phyloP scores from a whole-genome alignment of 2,888 invertebrate genomes.

The Epinotia brunnichana region DNA sequence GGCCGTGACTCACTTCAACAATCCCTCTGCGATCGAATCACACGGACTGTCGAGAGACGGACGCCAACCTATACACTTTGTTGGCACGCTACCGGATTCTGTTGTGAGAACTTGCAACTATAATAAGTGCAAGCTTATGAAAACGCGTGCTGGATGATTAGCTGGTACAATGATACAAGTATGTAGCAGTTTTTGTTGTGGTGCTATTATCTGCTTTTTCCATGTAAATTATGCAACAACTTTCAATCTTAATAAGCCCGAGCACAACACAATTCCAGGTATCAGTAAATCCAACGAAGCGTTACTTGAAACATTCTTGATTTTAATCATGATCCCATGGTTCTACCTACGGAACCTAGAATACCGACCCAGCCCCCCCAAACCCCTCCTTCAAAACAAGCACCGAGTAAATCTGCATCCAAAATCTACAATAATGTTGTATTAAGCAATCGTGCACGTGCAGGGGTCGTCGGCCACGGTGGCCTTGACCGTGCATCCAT shows the following conservation, averaged over 20 bases:
- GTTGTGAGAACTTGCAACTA: slow-evolving; percentile 4
- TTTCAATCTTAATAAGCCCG: slow-evolving; percentile 8
- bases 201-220: slow-evolving; percentile 5
- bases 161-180: neutral
- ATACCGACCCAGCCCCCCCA: too few relatives aligned
- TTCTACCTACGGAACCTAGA: too few relatives aligned
- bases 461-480: slow-evolving; percentile 69
- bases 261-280: neutral
- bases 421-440: slow-evolving; percentile 29
- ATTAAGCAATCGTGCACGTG: slow-evolving; percentile 75
- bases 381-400: slow-evolving; percentile 6
- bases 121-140: slow-evolving; percentile 17
- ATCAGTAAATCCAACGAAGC: neutral
- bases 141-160: neutral
- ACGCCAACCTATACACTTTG: slow-evolving; percentile 33
- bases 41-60: slow-evolving; percentile 11
- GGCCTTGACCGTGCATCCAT: slow-evolving; percentile 81
- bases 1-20: slow-evolving; percentile 45
- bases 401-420: slow-evolving; percentile 18
- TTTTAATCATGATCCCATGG: neutral
- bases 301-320: neutral
- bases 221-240: slow-evolving; percentile 6
- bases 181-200: slow-evolving; percentile 8
- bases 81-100: slow-evolving; percentile 37
- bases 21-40: slow-evolving; percentile 42